Conservation (phyloP, 2,113 vertebrate genomes). For the Cathartes aura region DNA sequence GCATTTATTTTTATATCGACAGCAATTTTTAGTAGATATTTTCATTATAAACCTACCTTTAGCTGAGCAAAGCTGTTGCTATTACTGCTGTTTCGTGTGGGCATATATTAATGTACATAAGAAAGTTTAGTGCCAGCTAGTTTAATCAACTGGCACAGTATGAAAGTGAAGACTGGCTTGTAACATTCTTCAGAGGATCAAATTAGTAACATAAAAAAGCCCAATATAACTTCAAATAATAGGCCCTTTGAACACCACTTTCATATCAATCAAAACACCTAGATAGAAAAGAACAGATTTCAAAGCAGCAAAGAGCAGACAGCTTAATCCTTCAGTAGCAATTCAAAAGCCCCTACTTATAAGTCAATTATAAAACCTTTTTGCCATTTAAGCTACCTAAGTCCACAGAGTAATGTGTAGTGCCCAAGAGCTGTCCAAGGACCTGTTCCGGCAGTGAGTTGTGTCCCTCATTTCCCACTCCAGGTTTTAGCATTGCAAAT, state of each 20-base stretch:
- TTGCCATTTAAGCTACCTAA: background rate
- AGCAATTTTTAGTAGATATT: background rate
- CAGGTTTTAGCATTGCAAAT: background rate
- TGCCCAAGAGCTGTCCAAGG: background rate
- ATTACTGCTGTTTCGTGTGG: background rate
- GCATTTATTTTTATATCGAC: background rate
- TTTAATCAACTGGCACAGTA: background rate
- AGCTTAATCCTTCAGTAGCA: background rate
- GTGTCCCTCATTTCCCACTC: background rate
- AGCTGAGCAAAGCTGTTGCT: background rate
- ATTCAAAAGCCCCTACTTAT: background rate
- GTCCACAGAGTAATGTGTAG: background rate
- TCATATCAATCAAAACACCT: background rate
- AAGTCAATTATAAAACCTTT: background rate
- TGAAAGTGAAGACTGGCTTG: background rate
- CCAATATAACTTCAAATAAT: background rate
- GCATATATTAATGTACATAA: background rate
- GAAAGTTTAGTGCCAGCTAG: background rate
- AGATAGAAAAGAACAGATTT: background rate
- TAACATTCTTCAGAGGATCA: background rate
- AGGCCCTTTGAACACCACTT: background rate
- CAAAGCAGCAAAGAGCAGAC: background rate
- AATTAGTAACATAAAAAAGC: background rate
- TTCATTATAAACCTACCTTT: background rate
- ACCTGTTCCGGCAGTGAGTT: background rate